Conservation (phyloP, 2,113 vertebrate genomes). For the Mystacornis crossleyi region DNA sequence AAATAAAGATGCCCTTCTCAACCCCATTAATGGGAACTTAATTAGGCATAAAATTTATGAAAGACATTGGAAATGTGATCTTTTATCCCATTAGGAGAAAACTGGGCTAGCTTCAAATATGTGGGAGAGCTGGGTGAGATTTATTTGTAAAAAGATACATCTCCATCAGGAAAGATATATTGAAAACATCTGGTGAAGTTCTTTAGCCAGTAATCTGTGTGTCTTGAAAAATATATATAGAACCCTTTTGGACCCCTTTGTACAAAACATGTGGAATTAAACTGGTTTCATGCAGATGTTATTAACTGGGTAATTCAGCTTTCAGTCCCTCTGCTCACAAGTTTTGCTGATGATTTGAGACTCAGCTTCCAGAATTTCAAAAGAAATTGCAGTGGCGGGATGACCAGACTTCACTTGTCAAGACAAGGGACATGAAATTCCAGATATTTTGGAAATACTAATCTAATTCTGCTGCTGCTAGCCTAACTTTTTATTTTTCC, state of each 20-base stretch:
- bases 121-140: not conserved
- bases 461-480: not conserved
- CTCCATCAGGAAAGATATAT: constrained; percentile 19
- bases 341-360: not conserved
- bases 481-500: not conserved
- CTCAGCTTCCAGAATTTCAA: not conserved
- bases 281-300: not conserved
- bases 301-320: not conserved
- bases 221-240: not conserved
- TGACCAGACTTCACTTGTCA: not conserved
- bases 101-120: not conserved
- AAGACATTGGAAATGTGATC: not conserved
- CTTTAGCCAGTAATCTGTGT: not conserved
- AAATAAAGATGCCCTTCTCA: not conserved
- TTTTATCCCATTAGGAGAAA: not conserved
- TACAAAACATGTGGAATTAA: not conserved
- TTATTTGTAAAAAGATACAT: not conserved
- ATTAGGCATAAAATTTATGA: not conserved
- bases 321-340: not conserved
- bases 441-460: not conserved
- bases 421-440: not conserved
- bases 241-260: not conserved
- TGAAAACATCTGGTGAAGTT: constrained; percentile 34
- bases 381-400: not conserved
- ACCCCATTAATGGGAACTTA: not conserved